phyloP scores from a whole-genome alignment of 2,797 vertebrate species.

The Parambassis ranga region DNA sequence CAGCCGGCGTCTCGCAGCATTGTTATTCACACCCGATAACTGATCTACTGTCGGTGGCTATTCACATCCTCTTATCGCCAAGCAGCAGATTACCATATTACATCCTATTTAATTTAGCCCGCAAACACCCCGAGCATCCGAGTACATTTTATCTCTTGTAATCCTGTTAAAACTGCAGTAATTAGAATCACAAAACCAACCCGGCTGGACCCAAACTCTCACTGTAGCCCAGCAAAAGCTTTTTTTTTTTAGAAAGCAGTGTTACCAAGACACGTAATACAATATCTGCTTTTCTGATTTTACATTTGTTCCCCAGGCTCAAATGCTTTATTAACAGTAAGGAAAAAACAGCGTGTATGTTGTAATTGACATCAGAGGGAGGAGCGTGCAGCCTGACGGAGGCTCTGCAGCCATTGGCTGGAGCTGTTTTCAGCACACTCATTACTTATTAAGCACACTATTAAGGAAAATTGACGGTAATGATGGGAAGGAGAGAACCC shows the following conservation, averaged over 20 bases:
- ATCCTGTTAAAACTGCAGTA: slow-evolving; percentile 73
- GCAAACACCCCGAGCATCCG: slow-evolving; percentile 55
- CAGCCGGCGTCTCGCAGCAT: not conserved
- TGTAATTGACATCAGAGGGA: not conserved
- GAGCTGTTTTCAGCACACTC: slow-evolving; percentile 47
- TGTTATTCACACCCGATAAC: slow-evolving; percentile 39
- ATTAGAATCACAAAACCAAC: slow-evolving; percentile 52
- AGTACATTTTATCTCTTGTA: slow-evolving; percentile 68
- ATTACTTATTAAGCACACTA: slow-evolving; percentile 73
- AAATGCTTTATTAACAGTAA: not conserved
- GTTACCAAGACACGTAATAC: not conserved
- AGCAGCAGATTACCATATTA: slow-evolving; percentile 58
- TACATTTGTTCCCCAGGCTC: not conserved
- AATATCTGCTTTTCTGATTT: not conserved
- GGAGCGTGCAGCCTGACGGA: not conserved
- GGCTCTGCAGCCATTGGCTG: slow-evolving; percentile 16
- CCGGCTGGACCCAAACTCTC: slow-evolving; percentile 9
- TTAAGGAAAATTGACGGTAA: slow-evolving; percentile 68
- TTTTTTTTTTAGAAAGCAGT: not conserved
- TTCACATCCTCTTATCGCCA: slow-evolving; percentile 50
- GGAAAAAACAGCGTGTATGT: too few species aligned
- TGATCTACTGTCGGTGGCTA: slow-evolving; percentile 34
- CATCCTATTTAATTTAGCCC: slow-evolving; percentile 65
- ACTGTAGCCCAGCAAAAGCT: not conserved
- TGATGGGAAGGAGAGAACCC: slow-evolving; percentile 53